Conservation (phyloP, 2,888 invertebrate genomes). For the Synergus japonicus region DNA sequence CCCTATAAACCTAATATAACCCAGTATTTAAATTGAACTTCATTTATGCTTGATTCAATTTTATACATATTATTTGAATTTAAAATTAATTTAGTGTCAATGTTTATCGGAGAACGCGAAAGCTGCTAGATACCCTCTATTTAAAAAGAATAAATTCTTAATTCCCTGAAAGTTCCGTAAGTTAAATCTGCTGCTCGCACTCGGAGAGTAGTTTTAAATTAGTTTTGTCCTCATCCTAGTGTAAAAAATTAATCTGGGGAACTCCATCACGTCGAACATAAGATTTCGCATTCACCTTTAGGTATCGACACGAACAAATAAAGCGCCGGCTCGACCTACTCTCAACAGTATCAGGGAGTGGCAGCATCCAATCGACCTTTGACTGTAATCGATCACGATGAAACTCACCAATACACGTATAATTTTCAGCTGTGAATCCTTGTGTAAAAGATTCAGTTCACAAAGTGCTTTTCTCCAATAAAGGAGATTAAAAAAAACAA, state of each 20-base stretch:
- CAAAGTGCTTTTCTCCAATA: slow-evolving; percentile 40
- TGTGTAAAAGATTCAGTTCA: slow-evolving; percentile 52
- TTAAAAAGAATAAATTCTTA: slow-evolving; percentile 3
- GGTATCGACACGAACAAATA: slow-evolving; percentile 61
- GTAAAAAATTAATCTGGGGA: slow-evolving; percentile 46
- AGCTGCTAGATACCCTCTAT: neutral
- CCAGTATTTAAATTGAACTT: no score
- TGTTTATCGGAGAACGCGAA: neutral
- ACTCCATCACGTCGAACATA: slow-evolving; percentile 47
- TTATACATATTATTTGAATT: no score
- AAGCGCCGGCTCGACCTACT: slow-evolving; percentile 49
- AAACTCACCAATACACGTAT: neutral
- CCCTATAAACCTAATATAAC: no score
- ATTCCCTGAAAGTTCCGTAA: neutral
- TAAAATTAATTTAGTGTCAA: neutral
- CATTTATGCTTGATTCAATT: no score
- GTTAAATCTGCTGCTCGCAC: slow-evolving; percentile 3
- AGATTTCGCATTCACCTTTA: slow-evolving; percentile 54
- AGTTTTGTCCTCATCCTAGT: slow-evolving; percentile 33
- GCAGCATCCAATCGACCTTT: slow-evolving; percentile 61
- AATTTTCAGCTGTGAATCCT: slow-evolving; percentile 48
- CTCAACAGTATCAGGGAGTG: slow-evolving; percentile 40
- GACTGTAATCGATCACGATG: slow-evolving; percentile 63
- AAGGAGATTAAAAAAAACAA: no score
- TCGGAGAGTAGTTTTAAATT: slow-evolving; percentile 44